A percentile compares a stretch with the other conserved stretches of the same genome.
Evolutionary conservation across 2,888 invertebrate genomes (phyloP).

Genomic region (Agrilus biguttatus): DNA sequence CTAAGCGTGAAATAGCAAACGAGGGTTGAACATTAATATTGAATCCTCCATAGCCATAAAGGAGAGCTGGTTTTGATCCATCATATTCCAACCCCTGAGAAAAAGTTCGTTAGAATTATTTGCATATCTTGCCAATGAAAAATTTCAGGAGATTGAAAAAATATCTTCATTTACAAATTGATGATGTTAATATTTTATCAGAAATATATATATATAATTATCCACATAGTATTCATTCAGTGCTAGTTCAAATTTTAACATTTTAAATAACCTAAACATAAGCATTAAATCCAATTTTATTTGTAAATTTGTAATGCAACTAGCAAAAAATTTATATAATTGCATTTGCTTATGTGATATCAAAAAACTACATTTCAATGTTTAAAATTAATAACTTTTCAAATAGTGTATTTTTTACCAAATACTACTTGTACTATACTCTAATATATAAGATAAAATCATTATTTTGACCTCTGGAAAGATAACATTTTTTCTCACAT

Average conservation of each 20-base stretch:
- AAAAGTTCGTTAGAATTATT: slow-evolving; percentile 5
- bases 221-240: too few species aligned
- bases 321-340: too few species aligned
- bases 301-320: neutral
- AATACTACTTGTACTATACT: too few species aligned
- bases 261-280: too few species aligned
- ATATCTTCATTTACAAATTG: neutral
- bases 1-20: slow-evolving; percentile 74
- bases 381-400: neutral
- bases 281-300: too few species aligned
- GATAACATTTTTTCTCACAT: too few species aligned
- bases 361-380: neutral
- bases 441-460: neutral
- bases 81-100: slow-evolving; percentile 46
- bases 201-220: too few species aligned
- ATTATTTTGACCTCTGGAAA: neutral
- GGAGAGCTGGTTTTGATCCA: slow-evolving; percentile 64
- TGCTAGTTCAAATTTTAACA: too few species aligned
- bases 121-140: neutral
- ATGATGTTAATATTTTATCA: too few species aligned
- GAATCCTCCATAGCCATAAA: slow-evolving; percentile 97
- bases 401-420: too few species aligned
- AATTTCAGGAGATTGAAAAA: neutral
- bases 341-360: too few species aligned
- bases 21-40: slow-evolving; percentile 82